Evolutionary conservation across 2,113 vertebrate species (phyloP), one percentile per base, ranked within the genome.

Genomic region (Larimichthys polyactis): DNA sequence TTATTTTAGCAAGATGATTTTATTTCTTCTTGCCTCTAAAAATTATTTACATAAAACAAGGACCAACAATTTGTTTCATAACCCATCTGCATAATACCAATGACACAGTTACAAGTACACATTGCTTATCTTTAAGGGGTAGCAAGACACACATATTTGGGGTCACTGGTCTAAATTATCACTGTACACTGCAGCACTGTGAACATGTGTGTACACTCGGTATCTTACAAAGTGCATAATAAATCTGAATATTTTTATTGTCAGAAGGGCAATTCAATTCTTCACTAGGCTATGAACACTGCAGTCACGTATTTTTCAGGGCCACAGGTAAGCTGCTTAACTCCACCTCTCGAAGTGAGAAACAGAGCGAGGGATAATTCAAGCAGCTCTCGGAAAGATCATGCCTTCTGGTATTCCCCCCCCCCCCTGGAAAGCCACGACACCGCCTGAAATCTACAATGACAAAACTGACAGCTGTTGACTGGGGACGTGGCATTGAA

Each of bases 381-480:
- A 92, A 90, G 65, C 59, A 86, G 85, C 88, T 90, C 79, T 87
- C 81, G 57, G 82, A 87, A 89, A 89, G 81, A 90, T 86, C 78
- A 76, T 57, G 78, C 49, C 85, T 86, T 85, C 86, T 83, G 72
- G 72, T 84, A 70, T 52, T 12, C 11, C 1, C 24, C 1, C 24
- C 22, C 22, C 51, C 54, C 62, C 64, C 60, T 11, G 73, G 71
- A 81, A 85, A 88, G 74, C 76, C 64, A 55, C 15, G 66, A 82
- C 81, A 83, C 78, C 2, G 77, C 84, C 85, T 92, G 82, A 91
- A 92, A 92, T 92, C 89, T 81, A 71, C 90, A 91, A 83, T 86
- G 88, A 91, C 92, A 92, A 89, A 91, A 87, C n/a, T 78, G 91
- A 88, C 89, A 92, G 91, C 88, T 91, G 90, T 88, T 90, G 88